phyloP scores from a whole-genome alignment of 1,140 invertebrate genomes.

The Drosophila tropicalis region DNA sequence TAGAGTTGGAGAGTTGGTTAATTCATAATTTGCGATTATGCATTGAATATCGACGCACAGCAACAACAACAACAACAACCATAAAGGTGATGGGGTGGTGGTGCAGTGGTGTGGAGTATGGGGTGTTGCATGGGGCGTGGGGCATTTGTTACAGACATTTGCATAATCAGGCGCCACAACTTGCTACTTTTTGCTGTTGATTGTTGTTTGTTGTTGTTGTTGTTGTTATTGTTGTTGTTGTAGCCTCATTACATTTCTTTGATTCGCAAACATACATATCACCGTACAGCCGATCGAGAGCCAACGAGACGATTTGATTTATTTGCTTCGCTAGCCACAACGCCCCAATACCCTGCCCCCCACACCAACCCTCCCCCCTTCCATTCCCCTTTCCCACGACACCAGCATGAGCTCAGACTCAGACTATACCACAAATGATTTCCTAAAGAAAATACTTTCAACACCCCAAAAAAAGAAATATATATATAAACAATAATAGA shows the following conservation, averaged over 20 bases:
- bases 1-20: slow-evolving; percentile 25
- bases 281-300: slow-evolving; percentile 55
- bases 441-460: slow-evolving; percentile 81
- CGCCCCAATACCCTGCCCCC: slow-evolving; percentile 12
- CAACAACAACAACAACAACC: slow-evolving; percentile 30
- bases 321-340: slow-evolving; percentile 72
- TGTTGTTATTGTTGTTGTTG: slow-evolving; percentile 33
- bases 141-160: slow-evolving; percentile 50
- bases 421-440: slow-evolving; percentile 41
- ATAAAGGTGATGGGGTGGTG: neutral
- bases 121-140: neutral
- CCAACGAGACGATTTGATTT: slow-evolving; percentile 71
- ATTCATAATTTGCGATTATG: slow-evolving; percentile 68
- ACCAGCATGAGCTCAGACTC: neutral
- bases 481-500: neutral
- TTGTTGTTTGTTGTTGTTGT: slow-evolving; percentile 13
- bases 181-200: slow-evolving; percentile 10
- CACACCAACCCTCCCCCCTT: neutral
- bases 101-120: neutral
- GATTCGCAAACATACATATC: slow-evolving; percentile 66
- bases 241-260: slow-evolving; percentile 68
- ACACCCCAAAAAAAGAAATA: slow-evolving; percentile 59
- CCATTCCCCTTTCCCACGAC: neutral
- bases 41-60: slow-evolving; percentile 57
- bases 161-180: slow-evolving; percentile 59